Conservation (phyloP, 2,797 vertebrate species). For the Melanotaenia pygmaea region DNA sequence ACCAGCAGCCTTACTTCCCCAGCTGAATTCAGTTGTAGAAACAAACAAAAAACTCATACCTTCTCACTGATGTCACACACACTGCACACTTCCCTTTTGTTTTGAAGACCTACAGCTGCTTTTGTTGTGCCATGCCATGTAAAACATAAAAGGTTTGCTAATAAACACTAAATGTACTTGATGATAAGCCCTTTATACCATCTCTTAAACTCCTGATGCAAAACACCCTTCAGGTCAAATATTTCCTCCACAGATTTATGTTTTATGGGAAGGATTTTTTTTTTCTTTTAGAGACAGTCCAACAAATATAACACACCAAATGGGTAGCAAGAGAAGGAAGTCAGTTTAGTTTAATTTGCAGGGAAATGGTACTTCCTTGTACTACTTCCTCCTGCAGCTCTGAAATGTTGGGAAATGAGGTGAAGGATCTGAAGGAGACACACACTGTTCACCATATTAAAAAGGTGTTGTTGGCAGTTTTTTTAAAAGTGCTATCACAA, state of each 20-base stretch:
- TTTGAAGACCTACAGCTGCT: neutral
- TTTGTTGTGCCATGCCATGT: neutral
- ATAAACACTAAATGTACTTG: neutral
- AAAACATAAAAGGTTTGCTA: neutral
- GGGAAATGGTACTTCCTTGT: constrained; percentile 43
- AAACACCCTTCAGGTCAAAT: constrained; percentile 32
- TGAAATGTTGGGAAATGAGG: neutral
- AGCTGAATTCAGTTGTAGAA: neutral
- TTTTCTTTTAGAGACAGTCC: neutral
- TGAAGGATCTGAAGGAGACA: neutral
- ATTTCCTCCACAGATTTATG: constrained; percentile 45
- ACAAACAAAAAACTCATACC: neutral
- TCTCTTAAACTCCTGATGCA: constrained; percentile 42
- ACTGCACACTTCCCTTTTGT: neutral
- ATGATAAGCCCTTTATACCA: neutral
- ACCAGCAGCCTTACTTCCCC: neutral
- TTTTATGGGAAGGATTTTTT: neutral
- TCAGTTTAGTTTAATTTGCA: constrained; percentile 23
- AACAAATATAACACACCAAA: neutral
- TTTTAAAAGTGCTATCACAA: neutral
- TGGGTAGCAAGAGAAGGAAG: constrained; percentile 24
- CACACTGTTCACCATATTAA: neutral
- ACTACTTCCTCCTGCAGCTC: constrained; percentile 5
- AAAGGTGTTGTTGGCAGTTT: neutral
- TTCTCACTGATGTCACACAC: neutral